Evolutionary conservation across 2,797 vertebrate species (phyloP), one percentile per base, ranked within the genome.

Genomic region (Botia almorhae): DNA sequence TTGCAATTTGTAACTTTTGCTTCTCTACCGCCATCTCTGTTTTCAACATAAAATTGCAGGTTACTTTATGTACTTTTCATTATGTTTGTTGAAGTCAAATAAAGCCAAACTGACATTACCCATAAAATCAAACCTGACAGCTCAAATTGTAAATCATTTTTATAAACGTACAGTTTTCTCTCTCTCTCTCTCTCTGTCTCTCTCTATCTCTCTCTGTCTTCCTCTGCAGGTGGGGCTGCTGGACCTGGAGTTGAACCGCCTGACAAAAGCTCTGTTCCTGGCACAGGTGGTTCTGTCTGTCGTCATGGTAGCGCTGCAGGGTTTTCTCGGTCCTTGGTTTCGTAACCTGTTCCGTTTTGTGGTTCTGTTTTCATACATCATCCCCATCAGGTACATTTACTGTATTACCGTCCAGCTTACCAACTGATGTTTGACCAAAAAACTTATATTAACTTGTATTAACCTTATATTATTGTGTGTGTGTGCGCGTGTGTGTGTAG

Each of bases 351-450:
- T 97, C 87, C 93, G 98, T 63, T 98, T 99, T 68, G 92, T 98
- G 0, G 97, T 99, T 7, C 95, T 99, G 46, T 99, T 99, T 91
- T 99, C 97, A 29, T 98, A 98, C 92, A 99, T 99, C 90, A 99
- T 99, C 74, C 98, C 98, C 0, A 98, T 99, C 92, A 99, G 98
- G 98, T 99, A 93, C 23, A 90, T 89, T 69, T 82, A 72, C 7
- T 5, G 10, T 76, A 19, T 26, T 65, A 14, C 29, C 4, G 46
- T 2, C 23, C 26, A 36, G 53, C 58, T 33, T 1, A 19, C 12
- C 5, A 33, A 33, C 33, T 33, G 19, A 7, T 78, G 46, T 21
- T 26, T 10, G 12, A 23, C 2, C 17, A 56, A 46, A 19, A 6
- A 26, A 16, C 29, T 8, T 10, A 33, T 1, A 17, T 64, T 64